Evolutionary conservation across 2,113 vertebrate genomes (phyloP).

Genomic region (Zosterops lateralis): DNA sequence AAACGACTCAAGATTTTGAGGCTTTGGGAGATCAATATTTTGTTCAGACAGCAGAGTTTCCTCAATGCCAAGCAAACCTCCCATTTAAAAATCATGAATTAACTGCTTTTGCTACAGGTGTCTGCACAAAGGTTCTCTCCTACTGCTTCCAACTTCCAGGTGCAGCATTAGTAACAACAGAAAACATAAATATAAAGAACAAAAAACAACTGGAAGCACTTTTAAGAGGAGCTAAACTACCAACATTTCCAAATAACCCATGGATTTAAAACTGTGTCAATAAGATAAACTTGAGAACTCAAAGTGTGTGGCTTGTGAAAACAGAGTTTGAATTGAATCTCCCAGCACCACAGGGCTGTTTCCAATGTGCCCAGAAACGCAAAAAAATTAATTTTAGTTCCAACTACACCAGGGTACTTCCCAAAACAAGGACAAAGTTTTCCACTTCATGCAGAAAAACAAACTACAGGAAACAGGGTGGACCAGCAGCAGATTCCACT

Average conservation of each 20-base stretch:
- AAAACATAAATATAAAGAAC: neutral
- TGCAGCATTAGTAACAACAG: neutral
- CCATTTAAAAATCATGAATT: neutral
- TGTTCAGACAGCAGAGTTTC: neutral
- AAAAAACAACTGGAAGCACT: neutral
- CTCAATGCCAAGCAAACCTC: neutral
- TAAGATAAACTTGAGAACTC: neutral
- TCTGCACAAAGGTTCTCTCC: neutral
- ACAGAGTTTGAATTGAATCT: neutral
- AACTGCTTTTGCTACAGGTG: neutral
- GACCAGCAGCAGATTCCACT: constrained; percentile 35
- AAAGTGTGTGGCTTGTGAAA: rapidly evolving
- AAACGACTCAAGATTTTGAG: neutral
- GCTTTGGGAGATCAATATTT: neutral
- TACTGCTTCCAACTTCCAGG: neutral
- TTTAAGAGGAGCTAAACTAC: neutral
- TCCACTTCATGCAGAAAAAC: constrained; percentile 50
- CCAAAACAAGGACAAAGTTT: constrained; percentile 45
- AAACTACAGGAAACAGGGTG: constrained; percentile 44
- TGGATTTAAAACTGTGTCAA: neutral
- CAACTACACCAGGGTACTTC: neutral
- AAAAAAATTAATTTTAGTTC: neutral
- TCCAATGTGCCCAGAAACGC: neutral
- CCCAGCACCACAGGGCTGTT: neutral
- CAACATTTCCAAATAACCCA: neutral